Evolutionary conservation across 2,113 vertebrate species (phyloP).

Genomic region (Halcyon malimbica): DNA sequence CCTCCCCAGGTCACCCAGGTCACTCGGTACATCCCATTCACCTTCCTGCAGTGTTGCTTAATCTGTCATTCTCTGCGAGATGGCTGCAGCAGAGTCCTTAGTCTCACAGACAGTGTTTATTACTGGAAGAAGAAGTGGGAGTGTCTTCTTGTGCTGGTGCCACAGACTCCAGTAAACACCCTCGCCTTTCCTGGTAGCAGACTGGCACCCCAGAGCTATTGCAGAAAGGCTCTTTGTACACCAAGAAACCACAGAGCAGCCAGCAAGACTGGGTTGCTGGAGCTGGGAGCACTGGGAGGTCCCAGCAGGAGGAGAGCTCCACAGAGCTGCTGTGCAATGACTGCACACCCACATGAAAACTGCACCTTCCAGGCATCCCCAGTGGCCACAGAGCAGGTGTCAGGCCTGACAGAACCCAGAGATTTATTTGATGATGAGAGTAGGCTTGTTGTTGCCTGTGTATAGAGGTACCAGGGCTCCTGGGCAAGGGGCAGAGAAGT

Average conservation of each 20-base stretch:
- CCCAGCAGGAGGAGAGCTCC: neutral
- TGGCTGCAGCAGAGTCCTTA: neutral
- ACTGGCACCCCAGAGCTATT: neutral
- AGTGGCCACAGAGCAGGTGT: neutral
- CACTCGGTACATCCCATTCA: neutral
- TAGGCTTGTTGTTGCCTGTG: neutral
- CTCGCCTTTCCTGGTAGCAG: neutral
- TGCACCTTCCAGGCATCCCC: neutral
- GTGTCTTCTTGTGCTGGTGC: neutral
- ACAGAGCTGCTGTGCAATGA: neutral
- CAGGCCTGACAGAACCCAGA: neutral
- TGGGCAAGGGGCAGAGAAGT: neutral
- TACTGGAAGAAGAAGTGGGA: neutral
- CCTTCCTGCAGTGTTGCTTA: neutral
- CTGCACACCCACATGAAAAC: fast-evolving
- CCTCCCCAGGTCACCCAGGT: neutral
- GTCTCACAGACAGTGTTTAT: neutral
- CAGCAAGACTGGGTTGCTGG: neutral
- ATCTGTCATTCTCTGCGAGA: neutral
- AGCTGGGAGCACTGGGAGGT: neutral
- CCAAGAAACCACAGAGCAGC: neutral
- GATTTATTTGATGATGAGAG: neutral
- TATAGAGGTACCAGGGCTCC: neutral
- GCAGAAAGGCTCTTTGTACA: neutral
- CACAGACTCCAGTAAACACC: neutral